Evolutionary conservation across 2,113 vertebrate species (phyloP), one percentile per base, ranked within the genome.

Genomic region (Sminthopsis crassicaudata): DNA sequence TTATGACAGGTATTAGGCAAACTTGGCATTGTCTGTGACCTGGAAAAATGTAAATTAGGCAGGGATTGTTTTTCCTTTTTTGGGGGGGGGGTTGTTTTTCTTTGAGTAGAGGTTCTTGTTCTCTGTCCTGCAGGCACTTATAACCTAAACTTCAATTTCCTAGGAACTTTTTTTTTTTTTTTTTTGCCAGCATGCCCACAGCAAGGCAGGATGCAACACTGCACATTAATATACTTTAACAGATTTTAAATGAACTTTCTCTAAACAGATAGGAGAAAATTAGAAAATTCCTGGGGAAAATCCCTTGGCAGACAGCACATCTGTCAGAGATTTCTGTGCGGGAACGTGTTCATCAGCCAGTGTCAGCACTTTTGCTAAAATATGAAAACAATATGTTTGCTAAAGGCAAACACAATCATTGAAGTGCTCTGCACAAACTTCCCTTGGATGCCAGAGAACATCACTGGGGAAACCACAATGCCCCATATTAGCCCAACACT

Each of bases 181-280:
- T 48, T 96, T 95, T 97, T 95, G 1, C 46, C 42, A 94, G 52
- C 53, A 9, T 96, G 96, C 0, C 0, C 8, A 3, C 30, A 48
- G 53, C 27, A 53, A 92, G 93, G 46, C 89, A 53, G 42, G 90
- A 57, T 2, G 8, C 76, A 93, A 94, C 19, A 50, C 46, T 93
- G 14, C 26, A 88, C 91, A 95, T 96, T 55, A 52, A 91, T 96
- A 67, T 23, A 53, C 96, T 96, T 91, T 92, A 97, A 91, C 51
- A 94, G 76, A 94, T 97, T 98, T 98, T 94, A 97, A 97, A 97
- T 94, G 95, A 98, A 96, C 52, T 27, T 97, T 95, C 94, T 97
- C 54, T 96, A 94, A 97, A 96, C 57, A 54, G 92, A 67, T 54
- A 93, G 93, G 94, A 96, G 93, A 97, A 97, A 97, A 97, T 91